Evolutionary conservation across 1,140 invertebrate genomes (phyloP), one percentile per base, ranked within the genome.

Genomic region (Procambarus virginalis): DNA sequence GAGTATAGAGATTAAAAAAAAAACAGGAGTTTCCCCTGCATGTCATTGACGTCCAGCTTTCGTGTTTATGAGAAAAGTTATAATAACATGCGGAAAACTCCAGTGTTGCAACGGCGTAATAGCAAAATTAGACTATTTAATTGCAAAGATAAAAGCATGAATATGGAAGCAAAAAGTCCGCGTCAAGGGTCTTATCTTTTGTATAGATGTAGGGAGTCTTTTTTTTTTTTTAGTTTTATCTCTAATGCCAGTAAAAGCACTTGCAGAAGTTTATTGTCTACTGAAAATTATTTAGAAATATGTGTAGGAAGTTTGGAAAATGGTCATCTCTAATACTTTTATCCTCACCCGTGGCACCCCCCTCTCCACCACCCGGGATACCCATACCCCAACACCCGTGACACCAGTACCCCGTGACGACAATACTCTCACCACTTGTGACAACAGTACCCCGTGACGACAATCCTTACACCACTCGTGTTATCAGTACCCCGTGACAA

Each of bases 31-130:
- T 34, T 8, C 22, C 14, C 64, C 17, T 34, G n/a, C 68, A 34
- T 73, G 68, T 73, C 68, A 64, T 22, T 34, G 22, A 5, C 22
- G 68, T 73, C 68, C n/a, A 73, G 34, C 68, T 73, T 73, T 34
- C 68, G 3, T 73, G 68, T 73, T 73, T 73, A 73, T 73, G 68
- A 22, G 68, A 73, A 73, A 73, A 73, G 68, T 73, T 73, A 34
- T 73, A 73, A 73, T 73, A 73, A 73, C 68, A 73, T 73, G 68
- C 34, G 34, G n/a, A 73, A 73, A 73, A 73, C n/a, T 73, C 68
- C 68, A 34, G 68, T 34, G 68, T 73, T 22, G 14, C 68, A 34
- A n/a, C n/a, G 10, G 20, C 68, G 68, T 73, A 73, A 73, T 73
- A 73, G 68, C n/a, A 73, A 73, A 73, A 73, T 73, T 73, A 73